Conservation (phyloP, 2,797 vertebrate genomes). For the Paguma larvata region DNA sequence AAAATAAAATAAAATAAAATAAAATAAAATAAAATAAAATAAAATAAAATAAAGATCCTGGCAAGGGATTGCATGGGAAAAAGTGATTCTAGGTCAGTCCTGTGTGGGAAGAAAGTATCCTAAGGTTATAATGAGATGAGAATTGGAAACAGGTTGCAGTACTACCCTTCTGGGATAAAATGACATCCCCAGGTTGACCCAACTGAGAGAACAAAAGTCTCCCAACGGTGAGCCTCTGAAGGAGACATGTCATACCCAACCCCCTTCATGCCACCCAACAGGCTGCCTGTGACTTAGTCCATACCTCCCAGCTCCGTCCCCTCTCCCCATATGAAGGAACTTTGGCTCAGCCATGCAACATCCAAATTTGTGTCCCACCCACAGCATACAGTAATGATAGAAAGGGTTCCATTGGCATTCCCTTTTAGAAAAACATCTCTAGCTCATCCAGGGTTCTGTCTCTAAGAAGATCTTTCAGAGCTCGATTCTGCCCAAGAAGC, state of each 20-base stretch:
- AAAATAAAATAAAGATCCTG: background rate
- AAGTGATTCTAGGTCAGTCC: background rate
- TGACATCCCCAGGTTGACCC: background rate
- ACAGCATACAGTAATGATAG: background rate
- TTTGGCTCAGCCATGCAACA: background rate
- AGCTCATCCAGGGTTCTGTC: background rate
- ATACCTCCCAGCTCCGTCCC: background rate
- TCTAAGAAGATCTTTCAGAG: background rate
- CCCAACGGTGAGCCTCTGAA: background rate
- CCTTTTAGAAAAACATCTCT: background rate
- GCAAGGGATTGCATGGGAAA: background rate
- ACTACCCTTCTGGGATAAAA: background rate
- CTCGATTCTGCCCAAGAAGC: background rate
- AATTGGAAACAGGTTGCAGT: background rate
- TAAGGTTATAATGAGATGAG: background rate
- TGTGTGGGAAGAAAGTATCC: background rate
- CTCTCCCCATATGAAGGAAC: background rate
- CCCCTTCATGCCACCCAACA: background rate
- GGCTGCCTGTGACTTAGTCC: background rate
- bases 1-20: no score
- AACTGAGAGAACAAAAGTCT: background rate
- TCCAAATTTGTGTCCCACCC: background rate
- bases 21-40: no score
- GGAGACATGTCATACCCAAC: rapidly evolving
- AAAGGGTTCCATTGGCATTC: background rate